These are phyloP conservation scores for Megamerina dolium DNA, from an alignment of 2,888 invertebrate genomes.

Conservation along the genomic window DNA sequence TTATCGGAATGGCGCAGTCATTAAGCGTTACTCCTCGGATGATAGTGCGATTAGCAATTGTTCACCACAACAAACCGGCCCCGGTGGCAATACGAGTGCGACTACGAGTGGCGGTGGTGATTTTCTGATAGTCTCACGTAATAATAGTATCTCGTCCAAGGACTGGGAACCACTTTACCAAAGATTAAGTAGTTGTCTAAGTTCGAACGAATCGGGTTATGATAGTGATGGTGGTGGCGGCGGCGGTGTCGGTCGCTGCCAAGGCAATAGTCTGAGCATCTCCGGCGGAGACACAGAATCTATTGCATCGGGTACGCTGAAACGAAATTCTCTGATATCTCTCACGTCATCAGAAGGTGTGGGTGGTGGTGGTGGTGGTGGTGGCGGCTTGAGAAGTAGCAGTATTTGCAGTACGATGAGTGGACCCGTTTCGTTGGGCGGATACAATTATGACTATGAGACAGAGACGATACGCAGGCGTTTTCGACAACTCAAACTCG, in stretches of 20 bases:
- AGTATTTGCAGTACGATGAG: conserved; percentile 34
- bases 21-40: conserved; percentile 39
- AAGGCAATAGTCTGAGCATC: conserved; percentile 44
- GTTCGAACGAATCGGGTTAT: conserved; percentile 78
- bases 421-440: conserved; percentile 45
- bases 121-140: conserved; percentile 41
- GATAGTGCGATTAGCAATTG: conserved; percentile 38
- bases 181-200: conserved; percentile 66
- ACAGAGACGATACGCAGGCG: conserved; percentile 56
- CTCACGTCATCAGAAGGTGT: conserved; percentile 41
- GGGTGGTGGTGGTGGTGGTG: conserved; percentile 16
- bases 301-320: conserved; percentile 44
- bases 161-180: conserved; percentile 57
- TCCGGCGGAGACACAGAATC: conserved; percentile 46
- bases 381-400: conserved; percentile 23
- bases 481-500: conserved; percentile 60
- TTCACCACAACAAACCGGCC: conserved; percentile 43
- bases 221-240: conserved; percentile 72
- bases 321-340: conserved; percentile 44
- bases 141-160: conserved; percentile 55
- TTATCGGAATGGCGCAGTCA: conserved; percentile 31
- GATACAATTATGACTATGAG: conserved; percentile 50
- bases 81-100: conserved; percentile 6
- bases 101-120: conserved; percentile 17
- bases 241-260: conserved; percentile 47